A percentile compares a stretch with the other conserved stretches of the same genome.
Conservation (phyloP, 2,797 vertebrate species). For the Otus scops region DNA sequence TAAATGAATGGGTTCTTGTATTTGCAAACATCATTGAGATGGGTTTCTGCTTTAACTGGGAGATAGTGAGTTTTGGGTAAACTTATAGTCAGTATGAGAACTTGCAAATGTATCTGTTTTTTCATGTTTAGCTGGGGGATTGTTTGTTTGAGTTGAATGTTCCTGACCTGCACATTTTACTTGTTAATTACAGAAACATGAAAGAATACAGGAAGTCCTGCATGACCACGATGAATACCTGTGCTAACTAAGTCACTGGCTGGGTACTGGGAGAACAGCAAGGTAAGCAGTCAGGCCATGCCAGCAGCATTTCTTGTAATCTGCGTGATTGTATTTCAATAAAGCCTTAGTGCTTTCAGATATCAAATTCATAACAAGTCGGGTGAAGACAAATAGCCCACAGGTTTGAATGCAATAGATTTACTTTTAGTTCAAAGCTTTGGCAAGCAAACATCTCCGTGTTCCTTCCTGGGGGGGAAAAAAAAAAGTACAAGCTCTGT, state of each 20-base stretch:
- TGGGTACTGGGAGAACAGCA: slow-evolving; percentile 34
- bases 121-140: background rate
- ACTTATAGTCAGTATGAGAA: background rate
- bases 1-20: slow-evolving; percentile 1
- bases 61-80: background rate
- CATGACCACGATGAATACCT: slow-evolving; percentile 51
- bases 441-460: background rate
- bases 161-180: slow-evolving; percentile 62
- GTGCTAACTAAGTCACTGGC: slow-evolving; percentile 59
- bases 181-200: slow-evolving; percentile 74
- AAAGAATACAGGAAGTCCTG: slow-evolving; percentile 61
- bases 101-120: background rate
- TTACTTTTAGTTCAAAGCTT: background rate
- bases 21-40: background rate
- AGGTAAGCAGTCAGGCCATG: slow-evolving; percentile 69
- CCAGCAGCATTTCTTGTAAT: slow-evolving; percentile 52
- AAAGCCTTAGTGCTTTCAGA: slow-evolving; percentile 37
- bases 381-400: background rate
- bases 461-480: background rate
- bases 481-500: background rate
- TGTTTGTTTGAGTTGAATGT: background rate
- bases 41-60: background rate
- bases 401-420: background rate
- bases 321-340: slow-evolving; percentile 45
- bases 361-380: slow-evolving; percentile 59